Evolutionary conservation across 2,797 vertebrate genomes (phyloP).

Genomic region (Urophycis tenuis): DNA sequence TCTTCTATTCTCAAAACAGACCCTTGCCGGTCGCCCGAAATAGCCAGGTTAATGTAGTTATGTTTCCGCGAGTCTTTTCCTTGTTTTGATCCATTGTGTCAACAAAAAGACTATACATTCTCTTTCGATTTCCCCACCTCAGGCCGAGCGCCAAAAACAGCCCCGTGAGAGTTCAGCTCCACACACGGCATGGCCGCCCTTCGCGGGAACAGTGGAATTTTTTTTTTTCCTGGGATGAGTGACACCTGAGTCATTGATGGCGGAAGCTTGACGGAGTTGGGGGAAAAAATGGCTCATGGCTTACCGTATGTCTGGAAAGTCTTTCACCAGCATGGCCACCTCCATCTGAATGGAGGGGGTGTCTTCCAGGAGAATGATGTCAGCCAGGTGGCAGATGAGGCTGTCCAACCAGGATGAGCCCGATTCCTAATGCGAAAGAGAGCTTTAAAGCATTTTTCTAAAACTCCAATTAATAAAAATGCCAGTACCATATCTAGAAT

Average conservation of each 20-base stretch:
- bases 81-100: conserved; percentile 67
- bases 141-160: conserved; percentile 46
- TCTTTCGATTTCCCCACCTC: conserved; percentile 36
- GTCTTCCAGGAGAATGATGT: conserved; percentile 88
- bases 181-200: conserved; percentile 52
- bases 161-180: conserved; percentile 47
- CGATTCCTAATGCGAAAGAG: conserved; percentile 71
- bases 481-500: not conserved
- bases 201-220: conserved; percentile 8
- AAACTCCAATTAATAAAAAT: not conserved
- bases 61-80: conserved; percentile 58
- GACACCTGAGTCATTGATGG: conserved; percentile 39
- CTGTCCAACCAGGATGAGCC: conserved; percentile 79
- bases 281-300: conserved; percentile 22
- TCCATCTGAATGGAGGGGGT: conserved; percentile 91
- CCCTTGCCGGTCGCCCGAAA: conserved; percentile 49
- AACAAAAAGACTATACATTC: conserved; percentile 42
- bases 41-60: conserved; percentile 61
- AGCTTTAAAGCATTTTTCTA: not conserved
- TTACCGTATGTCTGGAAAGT: conserved; percentile 90
- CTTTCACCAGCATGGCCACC: conserved; percentile 82
- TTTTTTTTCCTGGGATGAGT: conserved; percentile 33
- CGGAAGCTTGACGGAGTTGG: not conserved
- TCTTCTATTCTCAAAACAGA: conserved; percentile 60
- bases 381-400: conserved; percentile 78